Conservation (phyloP, 2,113 vertebrate genomes). For the Hydrolagus affinis region DNA sequence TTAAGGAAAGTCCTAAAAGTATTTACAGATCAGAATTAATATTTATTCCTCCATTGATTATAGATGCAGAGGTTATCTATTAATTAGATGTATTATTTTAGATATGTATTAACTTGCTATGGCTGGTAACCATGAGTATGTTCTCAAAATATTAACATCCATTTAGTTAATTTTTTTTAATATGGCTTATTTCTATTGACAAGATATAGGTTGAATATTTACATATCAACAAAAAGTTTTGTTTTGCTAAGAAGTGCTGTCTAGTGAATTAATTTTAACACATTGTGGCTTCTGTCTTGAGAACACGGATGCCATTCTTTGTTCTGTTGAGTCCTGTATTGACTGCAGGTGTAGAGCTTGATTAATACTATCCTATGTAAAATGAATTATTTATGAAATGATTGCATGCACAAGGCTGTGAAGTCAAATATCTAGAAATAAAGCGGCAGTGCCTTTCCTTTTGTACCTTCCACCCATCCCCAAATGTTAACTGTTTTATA, state of each 20-base stretch:
- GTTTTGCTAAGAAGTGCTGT: constrained; percentile 47
- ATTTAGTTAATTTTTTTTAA: constrained; percentile 50
- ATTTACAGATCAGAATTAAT: constrained; percentile 66
- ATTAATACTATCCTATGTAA: constrained; percentile 53
- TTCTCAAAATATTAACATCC: constrained; percentile 40
- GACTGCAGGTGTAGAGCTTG: constrained; percentile 77
- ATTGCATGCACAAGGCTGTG: constrained; percentile 73
- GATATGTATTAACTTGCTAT: constrained; percentile 87
- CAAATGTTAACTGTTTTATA: constrained; percentile 65
- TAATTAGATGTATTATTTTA: constrained; percentile 85
- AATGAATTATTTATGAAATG: constrained; percentile 50
- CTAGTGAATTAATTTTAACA: constrained; percentile 39
- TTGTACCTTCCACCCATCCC: constrained; percentile 65
- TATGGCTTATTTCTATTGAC: constrained; percentile 54
- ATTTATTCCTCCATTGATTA: constrained; percentile 77
- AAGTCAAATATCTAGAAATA: constrained; percentile 72
- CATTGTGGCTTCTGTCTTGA: constrained; percentile 42
- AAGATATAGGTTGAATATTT: constrained; percentile 48
- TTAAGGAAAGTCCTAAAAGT: constrained; percentile 48
- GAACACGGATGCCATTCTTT: constrained; percentile 42
- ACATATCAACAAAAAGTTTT: constrained; percentile 43
- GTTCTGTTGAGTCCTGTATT: constrained; percentile 68
- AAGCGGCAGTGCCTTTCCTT: constrained; percentile 90
- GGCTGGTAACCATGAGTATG: constrained; percentile 88
- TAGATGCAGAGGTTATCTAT: constrained; percentile 66